Evolutionary conservation across 2,113 vertebrate genomes (phyloP).

Genomic region (Orientallactaga bullata): DNA sequence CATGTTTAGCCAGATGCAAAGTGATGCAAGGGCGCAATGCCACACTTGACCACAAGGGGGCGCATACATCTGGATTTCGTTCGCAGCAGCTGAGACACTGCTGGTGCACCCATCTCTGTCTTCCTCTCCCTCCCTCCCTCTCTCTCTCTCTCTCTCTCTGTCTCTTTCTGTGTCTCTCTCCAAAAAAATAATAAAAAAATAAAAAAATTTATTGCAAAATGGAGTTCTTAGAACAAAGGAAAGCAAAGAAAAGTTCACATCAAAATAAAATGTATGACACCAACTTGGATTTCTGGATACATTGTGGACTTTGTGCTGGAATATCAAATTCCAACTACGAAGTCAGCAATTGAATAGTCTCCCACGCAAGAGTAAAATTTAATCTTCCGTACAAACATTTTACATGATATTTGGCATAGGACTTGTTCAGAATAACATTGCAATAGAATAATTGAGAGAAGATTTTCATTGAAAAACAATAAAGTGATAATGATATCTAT

Average conservation of each 20-base stretch:
- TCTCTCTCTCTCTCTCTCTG: too few relatives aligned
- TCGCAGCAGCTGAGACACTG: too few relatives aligned
- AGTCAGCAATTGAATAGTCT: constrained; percentile 81
- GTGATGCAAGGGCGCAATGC: too few relatives aligned
- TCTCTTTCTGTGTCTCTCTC: too few relatives aligned
- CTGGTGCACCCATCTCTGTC: too few relatives aligned
- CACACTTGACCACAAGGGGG: too few relatives aligned
- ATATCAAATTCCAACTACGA: constrained; percentile 85
- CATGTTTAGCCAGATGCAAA: too few relatives aligned
- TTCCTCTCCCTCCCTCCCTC: too few relatives aligned
- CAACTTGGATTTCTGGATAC: constrained; percentile 85
- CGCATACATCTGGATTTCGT: too few relatives aligned
- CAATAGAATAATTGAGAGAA: constrained; percentile 75
- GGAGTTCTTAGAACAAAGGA: constrained; percentile 88
- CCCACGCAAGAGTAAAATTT: constrained; percentile 85
- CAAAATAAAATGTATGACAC: constrained; percentile 88
- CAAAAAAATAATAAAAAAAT: too few relatives aligned
- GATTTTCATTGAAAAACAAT: constrained; percentile 77
- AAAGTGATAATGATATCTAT: constrained; percentile 83
- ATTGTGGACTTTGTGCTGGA: constrained; percentile 82
- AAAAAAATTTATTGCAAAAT: constrained; percentile 94
- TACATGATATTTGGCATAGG: constrained; percentile 84
- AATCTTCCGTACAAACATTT: constrained; percentile 87
- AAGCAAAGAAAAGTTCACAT: constrained; percentile 88
- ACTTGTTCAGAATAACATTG: constrained; percentile 82